Percentiles rank a stretch among this genome's conserved stretches.
Evolutionary conservation across 2,888 invertebrate species (phyloP).

Genomic region (Scaeva pyrastri): DNA sequence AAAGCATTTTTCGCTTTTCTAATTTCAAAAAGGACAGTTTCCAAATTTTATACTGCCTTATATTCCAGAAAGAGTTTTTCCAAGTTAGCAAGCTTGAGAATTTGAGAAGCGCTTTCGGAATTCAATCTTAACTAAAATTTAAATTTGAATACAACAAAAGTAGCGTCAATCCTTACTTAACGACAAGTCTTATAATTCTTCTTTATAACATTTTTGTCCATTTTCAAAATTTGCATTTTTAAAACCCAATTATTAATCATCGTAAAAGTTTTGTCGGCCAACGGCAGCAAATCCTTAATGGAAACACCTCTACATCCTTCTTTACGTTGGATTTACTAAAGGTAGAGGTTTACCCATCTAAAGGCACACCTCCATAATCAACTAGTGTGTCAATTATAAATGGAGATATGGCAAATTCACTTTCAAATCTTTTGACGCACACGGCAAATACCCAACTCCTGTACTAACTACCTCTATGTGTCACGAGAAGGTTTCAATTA

Average conservation of each 20-base stretch:
- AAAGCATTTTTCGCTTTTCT: too few relatives aligned
- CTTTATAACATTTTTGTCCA: too few relatives aligned
- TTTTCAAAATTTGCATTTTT: not conserved
- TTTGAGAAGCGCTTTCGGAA: too few relatives aligned
- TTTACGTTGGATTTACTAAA: not conserved
- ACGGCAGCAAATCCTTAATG: not conserved
- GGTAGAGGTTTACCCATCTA: not conserved
- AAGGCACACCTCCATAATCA: not conserved
- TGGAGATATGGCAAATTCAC: not conserved
- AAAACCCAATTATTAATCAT: not conserved
- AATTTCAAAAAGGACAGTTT: too few relatives aligned
- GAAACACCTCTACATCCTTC: constrained; percentile 1
- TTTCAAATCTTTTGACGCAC: not conserved
- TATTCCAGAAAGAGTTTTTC: too few relatives aligned
- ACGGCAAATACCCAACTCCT: not conserved
- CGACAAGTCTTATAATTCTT: too few relatives aligned
- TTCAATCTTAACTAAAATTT: too few relatives aligned
- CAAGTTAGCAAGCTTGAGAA: too few relatives aligned
- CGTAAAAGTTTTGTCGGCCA: not conserved
- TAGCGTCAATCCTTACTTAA: too few relatives aligned
- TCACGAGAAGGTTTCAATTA: constrained; percentile 63
- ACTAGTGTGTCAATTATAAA: constrained; percentile 1
- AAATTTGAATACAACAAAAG: too few relatives aligned
- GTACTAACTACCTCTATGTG: not conserved
- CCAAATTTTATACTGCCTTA: too few relatives aligned